These are phyloP conservation scores for Mylabris phalerata DNA, from an alignment of 1,140 invertebrate species.

Conservation along the genomic window DNA sequence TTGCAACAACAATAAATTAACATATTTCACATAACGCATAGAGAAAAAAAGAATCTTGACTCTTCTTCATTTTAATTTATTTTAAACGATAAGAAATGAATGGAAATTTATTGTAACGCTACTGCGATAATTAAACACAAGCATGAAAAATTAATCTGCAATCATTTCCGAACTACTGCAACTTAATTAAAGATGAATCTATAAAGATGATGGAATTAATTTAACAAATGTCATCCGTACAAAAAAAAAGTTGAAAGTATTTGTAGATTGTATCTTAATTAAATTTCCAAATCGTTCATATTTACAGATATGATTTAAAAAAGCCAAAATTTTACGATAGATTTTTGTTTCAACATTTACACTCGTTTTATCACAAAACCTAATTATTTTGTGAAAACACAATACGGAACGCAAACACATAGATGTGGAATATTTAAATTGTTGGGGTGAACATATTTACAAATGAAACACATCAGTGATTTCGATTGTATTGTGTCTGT, in stretches of 20 bases:
- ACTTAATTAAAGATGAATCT: not conserved
- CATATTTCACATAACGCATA: slow-evolving; percentile 5
- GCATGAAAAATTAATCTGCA: not conserved
- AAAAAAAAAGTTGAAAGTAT: not conserved
- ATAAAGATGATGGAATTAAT: not conserved
- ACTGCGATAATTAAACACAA: not conserved
- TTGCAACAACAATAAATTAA: slow-evolving; percentile 18
- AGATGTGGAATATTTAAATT: no score
- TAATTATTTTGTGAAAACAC: no score
- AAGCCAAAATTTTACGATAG: no score
- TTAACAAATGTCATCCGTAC: not conserved
- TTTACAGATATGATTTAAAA: no score
- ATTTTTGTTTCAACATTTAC: no score
- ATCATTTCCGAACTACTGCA: not conserved
- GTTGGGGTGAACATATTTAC: no score
- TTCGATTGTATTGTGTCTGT: no score
- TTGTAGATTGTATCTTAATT: not conserved
- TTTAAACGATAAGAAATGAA: slow-evolving; percentile 14
- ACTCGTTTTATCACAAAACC: no score
- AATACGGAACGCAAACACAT: no score
- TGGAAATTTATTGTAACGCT: slow-evolving; percentile 3
- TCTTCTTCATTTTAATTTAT: slow-evolving; percentile 6
- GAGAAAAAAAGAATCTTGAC: slow-evolving; percentile 12
- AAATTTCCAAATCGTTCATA: no score
- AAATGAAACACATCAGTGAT: no score